phyloP scores from a whole-genome alignment of 1,140 invertebrate species.

The Stegodyphus mimosarum region DNA sequence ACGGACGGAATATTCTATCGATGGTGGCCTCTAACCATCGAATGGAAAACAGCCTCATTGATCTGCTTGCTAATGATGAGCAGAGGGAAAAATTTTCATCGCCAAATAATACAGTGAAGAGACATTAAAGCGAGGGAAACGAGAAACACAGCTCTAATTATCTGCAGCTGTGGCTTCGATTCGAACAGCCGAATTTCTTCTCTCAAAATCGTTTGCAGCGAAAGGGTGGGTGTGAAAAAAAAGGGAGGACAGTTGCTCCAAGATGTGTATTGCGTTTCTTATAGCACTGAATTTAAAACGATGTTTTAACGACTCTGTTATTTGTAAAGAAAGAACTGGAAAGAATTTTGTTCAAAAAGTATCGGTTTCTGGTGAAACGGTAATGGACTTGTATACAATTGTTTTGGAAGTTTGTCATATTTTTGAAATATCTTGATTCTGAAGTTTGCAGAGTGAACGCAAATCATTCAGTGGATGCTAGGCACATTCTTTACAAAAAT shows the following conservation, averaged over 20 bases:
- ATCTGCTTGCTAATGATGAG: slow-evolving; percentile 24
- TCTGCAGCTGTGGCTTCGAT: slow-evolving; percentile 19
- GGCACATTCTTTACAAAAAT: no score
- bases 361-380: no score
- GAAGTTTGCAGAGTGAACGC: no score
- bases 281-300: slow-evolving; percentile 15
- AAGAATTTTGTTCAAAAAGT: no score
- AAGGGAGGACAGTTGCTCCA: no score
- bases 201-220: no score
- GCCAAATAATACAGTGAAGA: slow-evolving; percentile 20
- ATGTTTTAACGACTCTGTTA: slow-evolving; percentile 4
- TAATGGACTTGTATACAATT: no score
- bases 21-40: not conserved
- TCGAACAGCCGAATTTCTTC: not conserved
- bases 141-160: slow-evolving; percentile 22
- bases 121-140: slow-evolving; percentile 22
- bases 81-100: slow-evolving; percentile 19
- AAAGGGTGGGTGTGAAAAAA: no score
- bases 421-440: no score
- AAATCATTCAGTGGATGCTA: no score
- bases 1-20: not conserved
- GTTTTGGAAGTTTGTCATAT: no score
- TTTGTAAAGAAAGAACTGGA: not conserved
- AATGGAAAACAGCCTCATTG: slow-evolving; percentile 18
- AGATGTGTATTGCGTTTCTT: slow-evolving; percentile 7